These are phyloP conservation scores for Bovichtus variegatus DNA, from an alignment of 2,797 vertebrate species.

Conservation along the genomic window DNA sequence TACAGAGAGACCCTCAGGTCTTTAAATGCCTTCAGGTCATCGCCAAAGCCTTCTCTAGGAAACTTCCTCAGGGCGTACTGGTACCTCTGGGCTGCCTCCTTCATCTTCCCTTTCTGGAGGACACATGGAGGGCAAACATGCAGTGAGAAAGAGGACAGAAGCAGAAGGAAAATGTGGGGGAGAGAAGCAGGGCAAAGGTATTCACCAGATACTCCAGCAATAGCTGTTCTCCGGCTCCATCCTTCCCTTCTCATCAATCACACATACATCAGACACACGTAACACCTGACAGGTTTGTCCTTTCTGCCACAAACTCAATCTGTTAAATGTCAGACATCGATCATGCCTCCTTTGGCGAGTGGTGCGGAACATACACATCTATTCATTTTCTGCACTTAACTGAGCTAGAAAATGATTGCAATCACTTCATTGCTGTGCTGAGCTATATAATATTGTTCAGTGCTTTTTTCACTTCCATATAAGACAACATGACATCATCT, in stretches of 20 bases:
- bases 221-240: slow-evolving; percentile 39
- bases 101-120: slow-evolving; percentile 98
- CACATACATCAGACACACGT: slow-evolving; percentile 2
- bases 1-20: slow-evolving; percentile 96
- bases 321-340: slow-evolving; percentile 79
- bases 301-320: slow-evolving; percentile 67
- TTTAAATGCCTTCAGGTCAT: slow-evolving; percentile 96
- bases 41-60: slow-evolving; percentile 97
- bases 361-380: slow-evolving; percentile 28
- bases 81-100: slow-evolving; percentile 97
- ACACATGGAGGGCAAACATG: slow-evolving; percentile 58
- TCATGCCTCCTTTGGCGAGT: slow-evolving; percentile 59
- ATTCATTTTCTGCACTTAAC: slow-evolving; percentile 52
- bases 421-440: slow-evolving; percentile 24
- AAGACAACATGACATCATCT: slow-evolving; percentile 17
- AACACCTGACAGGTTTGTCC: slow-evolving; percentile 59
- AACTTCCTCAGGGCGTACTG: slow-evolving; percentile 98
- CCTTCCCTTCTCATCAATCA: slow-evolving; percentile 73
- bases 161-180: slow-evolving; percentile 19
- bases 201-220: slow-evolving; percentile 51
- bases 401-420: slow-evolving; percentile 29
- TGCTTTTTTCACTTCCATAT: slow-evolving; percentile 6
- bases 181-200: slow-evolving; percentile 17
- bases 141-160: slow-evolving; percentile 49
- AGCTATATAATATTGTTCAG: slow-evolving; percentile 16